Evolutionary conservation across 2,797 vertebrate genomes (phyloP).

Genomic region (Acanthornis magna): DNA sequence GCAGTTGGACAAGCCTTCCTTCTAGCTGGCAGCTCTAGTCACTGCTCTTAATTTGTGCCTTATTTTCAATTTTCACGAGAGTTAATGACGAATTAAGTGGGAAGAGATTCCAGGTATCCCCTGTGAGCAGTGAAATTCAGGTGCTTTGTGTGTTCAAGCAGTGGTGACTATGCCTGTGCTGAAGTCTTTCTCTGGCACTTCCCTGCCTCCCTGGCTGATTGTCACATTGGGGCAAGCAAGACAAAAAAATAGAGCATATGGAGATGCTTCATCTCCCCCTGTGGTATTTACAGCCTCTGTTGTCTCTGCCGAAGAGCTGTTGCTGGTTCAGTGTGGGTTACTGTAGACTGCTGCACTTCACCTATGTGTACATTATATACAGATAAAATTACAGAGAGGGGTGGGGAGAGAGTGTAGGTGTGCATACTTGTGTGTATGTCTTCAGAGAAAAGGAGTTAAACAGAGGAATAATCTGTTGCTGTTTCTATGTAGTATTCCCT

Average conservation of each 20-base stretch:
- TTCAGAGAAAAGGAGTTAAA: not conserved
- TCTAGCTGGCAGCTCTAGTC: not conserved
- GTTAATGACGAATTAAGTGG: not conserved
- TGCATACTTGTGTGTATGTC: not conserved
- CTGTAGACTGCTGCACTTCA: not conserved
- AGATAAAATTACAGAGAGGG: not conserved
- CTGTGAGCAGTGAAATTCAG: not conserved
- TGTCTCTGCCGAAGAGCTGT: not conserved
- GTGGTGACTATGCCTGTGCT: not conserved
- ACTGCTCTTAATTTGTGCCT: not conserved
- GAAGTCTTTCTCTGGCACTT: not conserved
- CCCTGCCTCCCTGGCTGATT: not conserved
- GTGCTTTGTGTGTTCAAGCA: not conserved
- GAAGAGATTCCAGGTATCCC: not conserved
- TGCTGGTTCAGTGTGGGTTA: not conserved
- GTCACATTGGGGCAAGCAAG: not conserved
- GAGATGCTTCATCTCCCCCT: not conserved
- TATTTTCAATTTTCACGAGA: not conserved
- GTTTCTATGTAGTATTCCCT: conserved; percentile 16
- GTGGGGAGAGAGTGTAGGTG: not conserved
- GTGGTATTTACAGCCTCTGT: not conserved
- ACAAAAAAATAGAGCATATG: not conserved
- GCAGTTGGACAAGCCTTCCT: not conserved
- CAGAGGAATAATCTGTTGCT: not conserved
- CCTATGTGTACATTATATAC: not conserved